Conservation (phyloP, 2,113 vertebrate genomes). For the Grallaria varia region DNA sequence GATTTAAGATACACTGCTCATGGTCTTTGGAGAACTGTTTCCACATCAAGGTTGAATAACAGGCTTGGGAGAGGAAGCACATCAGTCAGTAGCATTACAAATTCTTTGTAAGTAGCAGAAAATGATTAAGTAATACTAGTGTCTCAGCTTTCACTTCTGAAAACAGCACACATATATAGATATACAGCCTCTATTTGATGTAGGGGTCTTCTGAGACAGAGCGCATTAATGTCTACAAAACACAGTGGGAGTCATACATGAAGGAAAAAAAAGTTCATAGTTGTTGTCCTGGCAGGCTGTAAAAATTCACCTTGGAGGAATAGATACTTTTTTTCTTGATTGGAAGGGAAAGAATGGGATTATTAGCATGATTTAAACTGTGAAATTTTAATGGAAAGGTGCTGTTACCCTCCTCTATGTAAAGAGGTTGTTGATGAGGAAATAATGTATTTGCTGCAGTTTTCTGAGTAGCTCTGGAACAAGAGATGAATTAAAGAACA, state of each 20-base stretch:
- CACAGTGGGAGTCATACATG: background rate
- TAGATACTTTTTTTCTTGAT: background rate
- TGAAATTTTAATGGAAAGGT: background rate
- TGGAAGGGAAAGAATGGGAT: background rate
- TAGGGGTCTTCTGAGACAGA: background rate
- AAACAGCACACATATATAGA: background rate
- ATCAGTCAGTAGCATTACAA: background rate
- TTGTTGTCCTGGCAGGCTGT: background rate
- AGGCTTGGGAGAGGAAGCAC: background rate
- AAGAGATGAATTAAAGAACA: background rate
- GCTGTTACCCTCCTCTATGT: background rate
- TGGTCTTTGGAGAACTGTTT: background rate
- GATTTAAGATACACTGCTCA: background rate
- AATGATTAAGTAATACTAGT: background rate
- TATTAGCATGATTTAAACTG: background rate
- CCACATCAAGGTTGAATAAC: background rate
- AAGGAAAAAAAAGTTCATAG: background rate
- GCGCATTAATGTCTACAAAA: background rate
- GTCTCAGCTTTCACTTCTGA: background rate
- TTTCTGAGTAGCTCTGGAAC: background rate
- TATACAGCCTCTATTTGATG: background rate
- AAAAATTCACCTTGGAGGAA: background rate
- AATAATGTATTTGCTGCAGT: background rate
- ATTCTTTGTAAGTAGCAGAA: background rate
- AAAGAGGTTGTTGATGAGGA: background rate